Evolutionary conservation across 2,888 invertebrate genomes (phyloP), one percentile per base, ranked within the genome.

Genomic region (Cheilosia vulpina): DNA sequence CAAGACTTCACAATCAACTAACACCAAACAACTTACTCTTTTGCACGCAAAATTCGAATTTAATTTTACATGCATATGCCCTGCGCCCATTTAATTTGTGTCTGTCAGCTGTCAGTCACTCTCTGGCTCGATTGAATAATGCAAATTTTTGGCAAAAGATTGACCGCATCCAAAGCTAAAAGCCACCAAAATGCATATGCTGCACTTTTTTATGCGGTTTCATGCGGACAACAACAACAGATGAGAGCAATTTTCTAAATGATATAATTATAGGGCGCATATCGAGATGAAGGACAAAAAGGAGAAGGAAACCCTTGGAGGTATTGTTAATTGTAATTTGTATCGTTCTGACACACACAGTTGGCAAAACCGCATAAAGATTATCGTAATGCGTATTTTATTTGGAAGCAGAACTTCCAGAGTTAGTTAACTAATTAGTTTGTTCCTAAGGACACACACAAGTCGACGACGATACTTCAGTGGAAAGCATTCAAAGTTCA

Each of bases 181-280:
- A 52, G 47, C 57, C 4, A 47, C 31, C 50, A 45, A 53, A 57
- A 60, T 62, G 65, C 84, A 84, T 66, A 75, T 79, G 83, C 57
- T 84, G 78, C 65, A 69, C 41, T 63, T 78, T 78, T 45, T 69
- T 52, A 45, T 75, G 78, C 21, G 75, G 65, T 84, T 58, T 75
- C 75, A 52, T 83, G 69, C 31, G 62, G 41, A 17, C 80, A 73
- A 21, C 71, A 68, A 88, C 88, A 89, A 89, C 90, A 90, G 89
- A 89, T 90, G 90, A 89, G 89, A 89, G 90, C 88, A 90, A 90
- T 91, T 90, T 90, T 88, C 88, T 89, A 90, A 91, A 91, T 90
- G 89, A 89, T 89, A 91, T 91, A 91, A 91, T 91, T 91, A 90
- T 89, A 91, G 90, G 89, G 88, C 89, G 88, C 84, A 76, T 60